Conservation (phyloP, 2,113 vertebrate species). For the Microcebus ravelobensis region DNA sequence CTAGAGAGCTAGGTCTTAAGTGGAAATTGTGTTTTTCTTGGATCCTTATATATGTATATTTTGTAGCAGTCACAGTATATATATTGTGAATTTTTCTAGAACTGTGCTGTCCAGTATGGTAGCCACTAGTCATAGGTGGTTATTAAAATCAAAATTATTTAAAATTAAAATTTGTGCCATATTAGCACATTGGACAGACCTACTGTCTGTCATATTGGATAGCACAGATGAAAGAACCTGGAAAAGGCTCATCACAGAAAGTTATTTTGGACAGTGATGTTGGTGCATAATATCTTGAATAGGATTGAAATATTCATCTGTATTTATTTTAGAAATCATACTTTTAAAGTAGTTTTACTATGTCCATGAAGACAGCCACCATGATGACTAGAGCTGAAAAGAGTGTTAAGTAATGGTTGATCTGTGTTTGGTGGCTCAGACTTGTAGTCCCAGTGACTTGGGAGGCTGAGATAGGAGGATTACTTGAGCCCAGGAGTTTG, state of each 20-base stretch:
- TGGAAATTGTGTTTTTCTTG: slow-evolving; percentile 42
- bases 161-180: not conserved
- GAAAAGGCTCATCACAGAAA: not conserved
- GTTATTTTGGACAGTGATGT: not conserved
- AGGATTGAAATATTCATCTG: slow-evolving; percentile 33
- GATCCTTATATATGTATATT: not conserved
- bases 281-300: not conserved
- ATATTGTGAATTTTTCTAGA: slow-evolving; percentile 32
- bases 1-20: not conserved
- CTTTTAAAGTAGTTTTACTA: not conserved
- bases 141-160: slow-evolving; percentile 36
- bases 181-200: not conserved
- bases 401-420: not conserved
- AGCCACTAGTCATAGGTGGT: not conserved
- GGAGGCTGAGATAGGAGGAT: too few relatives aligned
- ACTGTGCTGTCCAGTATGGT: not conserved
- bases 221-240: slow-evolving; percentile 4
- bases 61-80: not conserved
- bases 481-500: too few relatives aligned
- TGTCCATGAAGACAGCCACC: not conserved
- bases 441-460: too few relatives aligned
- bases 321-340: slow-evolving; percentile 5
- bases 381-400: not conserved
- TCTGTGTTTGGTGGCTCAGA: too few relatives aligned
- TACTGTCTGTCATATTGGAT: not conserved